Conservation (phyloP, 1,140 invertebrate genomes). For the Drosophila sucinea region DNA sequence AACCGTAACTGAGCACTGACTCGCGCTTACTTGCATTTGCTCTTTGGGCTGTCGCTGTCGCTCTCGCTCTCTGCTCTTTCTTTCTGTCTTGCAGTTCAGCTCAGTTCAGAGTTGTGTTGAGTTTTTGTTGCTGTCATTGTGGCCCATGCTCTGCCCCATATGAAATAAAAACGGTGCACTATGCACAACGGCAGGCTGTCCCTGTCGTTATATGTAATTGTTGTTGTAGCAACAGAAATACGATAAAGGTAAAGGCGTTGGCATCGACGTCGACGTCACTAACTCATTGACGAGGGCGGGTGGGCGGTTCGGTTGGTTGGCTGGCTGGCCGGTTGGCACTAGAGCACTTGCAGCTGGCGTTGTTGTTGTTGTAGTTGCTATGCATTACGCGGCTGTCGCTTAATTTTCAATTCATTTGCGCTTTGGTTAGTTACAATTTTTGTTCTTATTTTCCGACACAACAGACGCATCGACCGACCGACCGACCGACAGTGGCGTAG, state of each 20-base stretch:
- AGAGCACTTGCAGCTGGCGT: conserved; percentile 53
- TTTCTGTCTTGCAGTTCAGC: conserved; percentile 8
- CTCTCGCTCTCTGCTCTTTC: conserved; percentile 11
- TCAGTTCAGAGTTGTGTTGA: conserved; percentile 16
- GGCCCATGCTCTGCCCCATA: conserved; percentile 43
- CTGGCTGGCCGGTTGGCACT: neutral
- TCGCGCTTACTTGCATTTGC: conserved; percentile 57
- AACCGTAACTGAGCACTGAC: conserved; percentile 72
- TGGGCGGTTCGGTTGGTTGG: no score
- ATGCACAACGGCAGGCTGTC: conserved; percentile 49
- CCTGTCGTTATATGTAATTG: conserved; percentile 27
- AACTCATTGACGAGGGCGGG: conserved; percentile 21
- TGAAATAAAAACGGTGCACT: conserved; percentile 82
- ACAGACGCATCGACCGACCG: neutral
- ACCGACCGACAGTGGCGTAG: conserved; percentile 41
- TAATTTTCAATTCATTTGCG: conserved; percentile 61
- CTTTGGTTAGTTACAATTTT: conserved; percentile 53
- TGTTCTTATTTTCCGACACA: conserved; percentile 54
- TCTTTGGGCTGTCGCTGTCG: conserved; percentile 44
- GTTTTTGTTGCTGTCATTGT: conserved; percentile 30
- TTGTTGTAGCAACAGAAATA: conserved; percentile 47
- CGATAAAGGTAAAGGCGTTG: conserved; percentile 20
- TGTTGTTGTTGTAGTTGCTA: conserved; percentile 42
- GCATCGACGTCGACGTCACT: conserved; percentile 15
- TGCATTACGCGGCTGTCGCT: conserved; percentile 57